Evolutionary conservation across 2,113 vertebrate species (phyloP), one percentile per base, ranked within the genome.

Genomic region (Ophthalmolycus amberensis): DNA sequence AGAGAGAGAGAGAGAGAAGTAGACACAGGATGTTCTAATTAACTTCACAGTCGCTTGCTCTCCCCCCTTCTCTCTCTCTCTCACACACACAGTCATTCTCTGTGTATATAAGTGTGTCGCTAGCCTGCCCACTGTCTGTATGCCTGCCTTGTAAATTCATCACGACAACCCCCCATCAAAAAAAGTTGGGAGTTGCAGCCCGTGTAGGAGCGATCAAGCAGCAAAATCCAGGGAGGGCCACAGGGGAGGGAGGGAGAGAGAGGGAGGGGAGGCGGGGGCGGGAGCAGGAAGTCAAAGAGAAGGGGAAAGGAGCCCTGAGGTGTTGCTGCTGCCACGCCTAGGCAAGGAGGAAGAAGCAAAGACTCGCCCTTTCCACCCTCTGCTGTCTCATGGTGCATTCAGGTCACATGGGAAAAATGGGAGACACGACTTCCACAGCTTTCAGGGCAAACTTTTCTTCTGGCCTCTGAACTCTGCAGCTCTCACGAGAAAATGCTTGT

Each of bases 21-120:
- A 46, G 40, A 46, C 90, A 91, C 93, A 94, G 92, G 93, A 95
- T 95, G 94, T 94, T 95, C 94, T 94, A 93, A 94, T 95, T 95
- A 95, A 95, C 94, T 94, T 94, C 92, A 94, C 90, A 94, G 94
- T 91, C 65, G 54, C 90, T 88, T 85, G 79, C 75, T 74, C 83
- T 81, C 80, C 82, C 72, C 75, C 65, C 72, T 27, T 56, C 22
- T 48, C 74, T 68, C 52, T 56, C 77, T 42, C 64, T 32, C 32
- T 4, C 32, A 32, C 32, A 32, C 32, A 32, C 32, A 22, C 86
- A 64, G 83, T 71, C 74, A 60, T 83, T 71, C 85, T 84, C 64
- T 75, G 74, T 85, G 79, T 72, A 44, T 87, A 64, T 68, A 52
- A 89, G 88, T 86, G 63, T 84, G 75, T 87, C 86, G 88, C 79